Conservation (phyloP, 2,113 vertebrate genomes). For the Osmerus mordax region DNA sequence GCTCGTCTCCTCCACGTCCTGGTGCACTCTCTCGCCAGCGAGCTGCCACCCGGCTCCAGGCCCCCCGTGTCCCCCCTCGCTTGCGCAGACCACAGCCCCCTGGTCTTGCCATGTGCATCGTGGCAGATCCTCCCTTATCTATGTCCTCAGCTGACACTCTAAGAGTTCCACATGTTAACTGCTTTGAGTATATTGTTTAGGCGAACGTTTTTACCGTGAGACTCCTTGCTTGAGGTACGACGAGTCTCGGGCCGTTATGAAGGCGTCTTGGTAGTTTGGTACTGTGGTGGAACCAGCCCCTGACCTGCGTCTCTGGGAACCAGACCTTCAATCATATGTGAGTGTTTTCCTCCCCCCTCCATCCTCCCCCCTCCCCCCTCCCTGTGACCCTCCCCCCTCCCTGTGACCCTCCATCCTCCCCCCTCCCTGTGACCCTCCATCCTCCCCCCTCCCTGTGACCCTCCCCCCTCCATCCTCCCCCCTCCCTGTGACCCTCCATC, state of each 20-base stretch:
- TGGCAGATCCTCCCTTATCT: conserved; percentile 18
- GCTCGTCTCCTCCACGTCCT: no score
- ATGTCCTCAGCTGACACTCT: not conserved
- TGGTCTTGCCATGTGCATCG: not conserved
- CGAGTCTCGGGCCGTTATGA: no score
- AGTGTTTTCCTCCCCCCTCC: not conserved
- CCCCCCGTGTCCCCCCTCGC: not conserved
- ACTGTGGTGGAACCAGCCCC: conserved; percentile 2
- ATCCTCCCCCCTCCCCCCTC: not conserved
- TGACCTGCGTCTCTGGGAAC: not conserved
- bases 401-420: not conserved
- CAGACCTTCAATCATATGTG: not conserved
- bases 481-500: no score
- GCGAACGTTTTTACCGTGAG: not conserved
- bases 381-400: not conserved
- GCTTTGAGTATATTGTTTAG: conserved; percentile 21
- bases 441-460: conserved; percentile 11
- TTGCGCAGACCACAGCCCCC: no score
- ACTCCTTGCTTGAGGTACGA: conserved; percentile 15
- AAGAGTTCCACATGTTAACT: conserved; percentile 11
- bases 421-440: conserved; percentile 6
- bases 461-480: not conserved
- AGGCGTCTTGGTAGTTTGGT: not conserved
- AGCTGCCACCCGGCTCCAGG: not conserved
- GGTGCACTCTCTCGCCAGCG: no score